Conservation (phyloP, 2,113 vertebrate species). For the Callospermophilus lateralis region DNA sequence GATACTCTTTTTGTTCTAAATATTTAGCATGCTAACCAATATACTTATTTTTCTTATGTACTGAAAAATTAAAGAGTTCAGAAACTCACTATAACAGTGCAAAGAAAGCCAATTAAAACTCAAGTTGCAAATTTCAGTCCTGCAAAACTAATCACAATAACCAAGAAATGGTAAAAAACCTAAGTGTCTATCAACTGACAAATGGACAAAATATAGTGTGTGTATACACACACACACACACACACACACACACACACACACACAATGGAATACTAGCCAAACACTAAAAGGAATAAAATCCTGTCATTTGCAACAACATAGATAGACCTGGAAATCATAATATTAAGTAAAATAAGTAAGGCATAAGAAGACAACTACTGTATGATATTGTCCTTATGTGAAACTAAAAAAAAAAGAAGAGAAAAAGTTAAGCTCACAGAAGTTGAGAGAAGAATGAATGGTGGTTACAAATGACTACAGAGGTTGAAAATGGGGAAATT, state of each 20-base stretch:
- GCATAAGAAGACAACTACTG: neutral
- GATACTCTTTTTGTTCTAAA: neutral
- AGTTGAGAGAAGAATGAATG: neutral
- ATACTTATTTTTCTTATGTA: neutral
- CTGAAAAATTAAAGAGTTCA: neutral
- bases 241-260: neutral
- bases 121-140: neutral
- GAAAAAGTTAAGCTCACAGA: neutral
- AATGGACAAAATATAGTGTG: neutral
- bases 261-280: too few relatives aligned
- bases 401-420: neutral
- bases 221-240: too few relatives aligned
- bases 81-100: neutral
- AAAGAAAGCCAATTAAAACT: neutral
- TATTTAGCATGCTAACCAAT: neutral
- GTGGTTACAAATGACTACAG: too few relatives aligned
- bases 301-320: neutral
- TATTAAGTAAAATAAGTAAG: neutral
- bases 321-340: neutral
- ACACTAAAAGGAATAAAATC: neutral
- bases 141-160: neutral
- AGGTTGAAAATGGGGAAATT: neutral
- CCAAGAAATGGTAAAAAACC: neutral
- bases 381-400: too few relatives aligned
- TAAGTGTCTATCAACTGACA: too few relatives aligned